Conservation (phyloP, 2,113 vertebrate genomes). For the Pogona vitticeps region DNA sequence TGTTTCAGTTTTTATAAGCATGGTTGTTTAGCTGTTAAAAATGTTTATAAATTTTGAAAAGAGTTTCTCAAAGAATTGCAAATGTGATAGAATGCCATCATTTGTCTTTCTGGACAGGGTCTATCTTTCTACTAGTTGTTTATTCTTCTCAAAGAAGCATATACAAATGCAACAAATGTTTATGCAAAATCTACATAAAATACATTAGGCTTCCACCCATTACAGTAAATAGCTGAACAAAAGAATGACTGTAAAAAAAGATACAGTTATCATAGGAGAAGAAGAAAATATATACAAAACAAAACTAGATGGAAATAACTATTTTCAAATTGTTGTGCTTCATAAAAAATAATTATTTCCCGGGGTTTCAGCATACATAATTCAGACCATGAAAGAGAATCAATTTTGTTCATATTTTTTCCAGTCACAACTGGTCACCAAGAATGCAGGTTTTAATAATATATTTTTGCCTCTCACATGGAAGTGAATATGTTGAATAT, state of each 20-base stretch:
- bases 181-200: background rate
- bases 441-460: background rate
- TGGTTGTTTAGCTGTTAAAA: background rate
- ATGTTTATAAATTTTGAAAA: background rate
- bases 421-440: background rate
- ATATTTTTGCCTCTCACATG: background rate
- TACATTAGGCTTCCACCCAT: background rate
- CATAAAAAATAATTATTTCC: background rate
- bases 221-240: background rate
- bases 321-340: too few relatives aligned
- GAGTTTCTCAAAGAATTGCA: background rate
- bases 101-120: slow-evolving; percentile 14
- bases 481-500: background rate
- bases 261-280: background rate
- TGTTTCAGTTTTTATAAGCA: background rate
- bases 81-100: slow-evolving; percentile 18
- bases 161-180: background rate
- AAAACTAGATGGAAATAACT: background rate
- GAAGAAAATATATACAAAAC: background rate
- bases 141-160: too few relatives aligned
- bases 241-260: background rate
- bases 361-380: background rate
- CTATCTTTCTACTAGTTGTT: background rate
- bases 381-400: background rate
- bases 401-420: background rate